Conservation (phyloP, 1,140 invertebrate genomes). For the Ectropis grisescens region DNA sequence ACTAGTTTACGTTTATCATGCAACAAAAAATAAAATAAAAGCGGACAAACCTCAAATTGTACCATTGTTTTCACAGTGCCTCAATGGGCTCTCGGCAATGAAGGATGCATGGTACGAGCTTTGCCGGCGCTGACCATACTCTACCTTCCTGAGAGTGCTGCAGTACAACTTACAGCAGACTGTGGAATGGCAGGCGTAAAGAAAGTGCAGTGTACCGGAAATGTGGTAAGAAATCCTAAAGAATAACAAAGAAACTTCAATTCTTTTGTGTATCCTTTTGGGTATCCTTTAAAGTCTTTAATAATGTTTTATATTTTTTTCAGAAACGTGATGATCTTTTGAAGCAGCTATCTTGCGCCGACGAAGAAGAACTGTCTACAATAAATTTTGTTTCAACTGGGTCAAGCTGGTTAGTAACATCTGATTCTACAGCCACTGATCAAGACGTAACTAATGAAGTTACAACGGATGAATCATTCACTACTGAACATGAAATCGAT, state of each 20-base stretch:
- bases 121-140: constrained; percentile 78
- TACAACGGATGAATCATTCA: constrained; percentile 32
- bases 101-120: constrained; percentile 76
- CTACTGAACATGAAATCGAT: constrained; percentile 34
- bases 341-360: constrained; percentile 49
- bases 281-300: no score
- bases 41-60: no score
- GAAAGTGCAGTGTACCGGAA: constrained; percentile 77
- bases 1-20: no score
- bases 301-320: constrained; percentile 10
- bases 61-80: constrained; percentile 72
- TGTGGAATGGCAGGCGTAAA: constrained; percentile 88
- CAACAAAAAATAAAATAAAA: no score
- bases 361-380: constrained; percentile 41
- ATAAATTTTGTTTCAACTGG: constrained; percentile 18
- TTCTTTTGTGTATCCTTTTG: no score
- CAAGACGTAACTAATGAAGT: constrained; percentile 32
- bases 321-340: constrained; percentile 65
- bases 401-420: constrained; percentile 22
- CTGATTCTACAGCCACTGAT: constrained; percentile 28
- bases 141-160: constrained; percentile 81
- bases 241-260: neutral
- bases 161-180: constrained; percentile 89
- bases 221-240: constrained; percentile 68
- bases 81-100: constrained; percentile 74